A percentile compares a stretch with the other conserved stretches of the same genome.
Conservation (phyloP, 37 sponge, comb jelly and placozoan genomes). For the Bolinopsis microptera region DNA sequence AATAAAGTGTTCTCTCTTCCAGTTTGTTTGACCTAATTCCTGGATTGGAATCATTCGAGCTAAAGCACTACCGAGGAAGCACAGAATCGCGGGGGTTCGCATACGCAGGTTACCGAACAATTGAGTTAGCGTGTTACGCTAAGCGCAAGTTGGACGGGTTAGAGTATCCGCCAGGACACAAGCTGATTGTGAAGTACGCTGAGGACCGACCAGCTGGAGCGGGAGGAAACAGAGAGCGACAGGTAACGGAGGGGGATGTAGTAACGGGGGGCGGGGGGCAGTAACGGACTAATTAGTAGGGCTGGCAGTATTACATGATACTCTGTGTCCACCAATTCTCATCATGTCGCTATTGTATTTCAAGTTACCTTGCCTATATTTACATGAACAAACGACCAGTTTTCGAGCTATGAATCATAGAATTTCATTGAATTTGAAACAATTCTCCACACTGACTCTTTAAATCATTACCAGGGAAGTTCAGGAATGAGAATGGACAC, state of each 20-base stretch:
- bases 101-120: conserved; percentile 71
- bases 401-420: too few relatives aligned
- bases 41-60: conserved; percentile 84
- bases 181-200: conserved; percentile 90
- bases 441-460: too few relatives aligned
- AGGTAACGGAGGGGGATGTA: too few relatives aligned
- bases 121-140: conserved; percentile 83
- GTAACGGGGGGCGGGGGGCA: too few relatives aligned
- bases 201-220: conserved; percentile 72
- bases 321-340: too few relatives aligned
- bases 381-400: too few relatives aligned
- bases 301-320: too few relatives aligned
- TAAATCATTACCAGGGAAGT: not conserved
- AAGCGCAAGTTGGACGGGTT: conserved; percentile 92
- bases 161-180: conserved; percentile 93
- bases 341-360: too few relatives aligned
- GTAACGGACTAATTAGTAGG: too few relatives aligned
- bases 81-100: conserved; percentile 90
- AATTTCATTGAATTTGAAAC: too few relatives aligned
- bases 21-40: conserved; percentile 91
- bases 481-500: not conserved
- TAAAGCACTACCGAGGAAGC: conserved; percentile 78
- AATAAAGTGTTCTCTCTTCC: not conserved
- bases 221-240: conserved; percentile 27
- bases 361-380: too few relatives aligned